Evolutionary conservation across 30 jellyfish, hydroid and myxozoan species (phyloP), one percentile per base, ranked within the genome.

Genomic region (Catostylus mosaicus): DNA sequence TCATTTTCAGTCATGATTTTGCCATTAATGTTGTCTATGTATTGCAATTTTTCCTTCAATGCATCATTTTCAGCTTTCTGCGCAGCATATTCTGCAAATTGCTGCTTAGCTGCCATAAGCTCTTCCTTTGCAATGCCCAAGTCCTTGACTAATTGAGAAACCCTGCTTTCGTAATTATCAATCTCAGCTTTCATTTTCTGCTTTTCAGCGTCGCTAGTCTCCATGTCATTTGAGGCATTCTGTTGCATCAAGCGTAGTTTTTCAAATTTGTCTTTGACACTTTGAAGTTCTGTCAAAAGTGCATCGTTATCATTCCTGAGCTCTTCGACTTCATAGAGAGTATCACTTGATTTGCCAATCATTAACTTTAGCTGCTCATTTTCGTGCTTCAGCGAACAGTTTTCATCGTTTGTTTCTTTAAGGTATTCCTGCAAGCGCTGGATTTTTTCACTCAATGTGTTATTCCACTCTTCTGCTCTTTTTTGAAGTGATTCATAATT

Each of bases 381-480:
- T 31, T 65, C 77, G 9, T 33, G 27, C 50, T 27, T 65, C 29
- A 65, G 26, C 29, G 56, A 30, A 29, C 51, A 8, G 38, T 65
- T 65, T 31, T 30, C 77, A 5, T 30, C 26, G 20, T 50, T 50
- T 16, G 24, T 27, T 33, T 56, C 57, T 52, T 40, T 50, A 30
- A 56, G 30, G 54, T 75, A 56, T 37, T 45, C 51, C 19, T 51
- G 86, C 24, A 75, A 48, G 26, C 75, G 63, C 18, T 51, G 72
- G 7, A 75, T 51, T 54, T 75, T 75, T 24, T 75, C 86, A 31
- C 38, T 16, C 38, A 75, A 46, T 8, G 71, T 69, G 20, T 32
- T 22, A 5, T 75, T 75, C 86, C 86, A 75, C 14, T 75, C 86
- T 31, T 75, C 75, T 20, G 86, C 86, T 26, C 43, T 54, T 8